phyloP scores from a whole-genome alignment of 2,888 invertebrate species.

The Philonicus albiceps region DNA sequence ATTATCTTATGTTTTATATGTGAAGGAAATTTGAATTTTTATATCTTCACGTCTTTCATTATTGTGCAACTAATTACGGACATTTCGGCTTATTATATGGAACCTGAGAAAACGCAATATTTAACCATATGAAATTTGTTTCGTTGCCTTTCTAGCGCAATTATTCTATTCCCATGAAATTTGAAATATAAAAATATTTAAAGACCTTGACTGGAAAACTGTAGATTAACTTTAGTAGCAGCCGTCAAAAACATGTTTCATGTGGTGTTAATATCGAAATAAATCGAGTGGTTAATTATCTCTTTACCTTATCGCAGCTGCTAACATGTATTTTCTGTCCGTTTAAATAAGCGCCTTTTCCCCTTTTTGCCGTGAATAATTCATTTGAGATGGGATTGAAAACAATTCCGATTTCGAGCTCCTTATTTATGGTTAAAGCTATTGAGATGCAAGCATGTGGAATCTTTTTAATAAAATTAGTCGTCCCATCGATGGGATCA shows the following conservation, averaged over 20 bases:
- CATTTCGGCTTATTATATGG: background rate
- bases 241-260: background rate
- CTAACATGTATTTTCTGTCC: constrained; percentile 67
- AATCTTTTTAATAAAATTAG: constrained; percentile 79
- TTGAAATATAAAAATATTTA: background rate
- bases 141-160: too few species aligned
- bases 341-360: constrained; percentile 80
- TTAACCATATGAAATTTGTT: too few species aligned
- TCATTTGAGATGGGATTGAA: constrained; percentile 78
- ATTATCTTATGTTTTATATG: too few species aligned
- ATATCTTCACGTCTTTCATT: too few species aligned
- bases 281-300: background rate
- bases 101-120: background rate
- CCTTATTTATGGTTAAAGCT: constrained; percentile 68
- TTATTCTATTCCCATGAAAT: background rate
- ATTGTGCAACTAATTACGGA: too few species aligned
- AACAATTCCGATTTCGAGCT: constrained; percentile 74
- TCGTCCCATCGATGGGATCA: constrained; percentile 89
- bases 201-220: background rate
- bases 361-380: constrained; percentile 75
- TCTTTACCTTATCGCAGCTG: constrained; percentile 56
- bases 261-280: background rate
- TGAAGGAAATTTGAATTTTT: too few species aligned
- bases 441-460: constrained; percentile 76
- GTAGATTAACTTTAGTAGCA: background rate